phyloP scores from a whole-genome alignment of 2,797 vertebrate genomes.

The Notolepis coatsorum region DNA sequence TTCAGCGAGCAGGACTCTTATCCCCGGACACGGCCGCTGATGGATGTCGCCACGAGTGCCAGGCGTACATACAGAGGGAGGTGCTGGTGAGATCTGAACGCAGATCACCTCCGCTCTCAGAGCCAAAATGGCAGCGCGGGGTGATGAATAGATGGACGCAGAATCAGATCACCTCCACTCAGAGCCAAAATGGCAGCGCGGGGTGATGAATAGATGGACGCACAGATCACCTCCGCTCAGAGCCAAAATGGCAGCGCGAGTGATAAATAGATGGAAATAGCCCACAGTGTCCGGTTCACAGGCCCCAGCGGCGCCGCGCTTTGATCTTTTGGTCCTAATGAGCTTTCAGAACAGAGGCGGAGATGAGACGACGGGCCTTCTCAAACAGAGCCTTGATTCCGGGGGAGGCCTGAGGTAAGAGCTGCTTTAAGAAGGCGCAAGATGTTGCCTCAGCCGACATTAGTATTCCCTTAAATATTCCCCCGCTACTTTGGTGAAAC shows the following conservation, averaged over 20 bases:
- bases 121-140: slow-evolving; percentile 60
- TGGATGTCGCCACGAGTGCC: no score
- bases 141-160: slow-evolving; percentile 53
- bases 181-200: slow-evolving; percentile 60
- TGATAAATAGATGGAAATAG: slow-evolving; percentile 74
- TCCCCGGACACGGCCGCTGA: no score
- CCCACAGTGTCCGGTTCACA: slow-evolving; percentile 71
- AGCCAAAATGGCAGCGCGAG: slow-evolving; percentile 63
- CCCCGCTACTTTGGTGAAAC: slow-evolving; percentile 67
- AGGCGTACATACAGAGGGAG: no score
- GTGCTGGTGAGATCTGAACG: no score
- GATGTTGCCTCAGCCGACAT: slow-evolving; percentile 72
- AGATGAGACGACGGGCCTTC: slow-evolving; percentile 70
- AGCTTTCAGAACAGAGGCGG: slow-evolving; percentile 72
- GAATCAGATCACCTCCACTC: no score
- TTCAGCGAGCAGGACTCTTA: no score
- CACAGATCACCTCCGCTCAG: slow-evolving; percentile 56
- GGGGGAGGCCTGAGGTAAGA: slow-evolving; percentile 63
- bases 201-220: slow-evolving; percentile 54
- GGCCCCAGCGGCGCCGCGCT: slow-evolving; percentile 62
- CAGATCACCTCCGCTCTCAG: no score
- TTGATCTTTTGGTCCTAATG: slow-evolving; percentile 79
- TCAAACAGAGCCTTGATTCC: slow-evolving; percentile 70
- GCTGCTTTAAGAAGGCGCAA: slow-evolving; percentile 56
- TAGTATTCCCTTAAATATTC: slow-evolving; percentile 71